Conservation (phyloP, 2,797 vertebrate genomes). For the Trichosurus vulpecula region DNA sequence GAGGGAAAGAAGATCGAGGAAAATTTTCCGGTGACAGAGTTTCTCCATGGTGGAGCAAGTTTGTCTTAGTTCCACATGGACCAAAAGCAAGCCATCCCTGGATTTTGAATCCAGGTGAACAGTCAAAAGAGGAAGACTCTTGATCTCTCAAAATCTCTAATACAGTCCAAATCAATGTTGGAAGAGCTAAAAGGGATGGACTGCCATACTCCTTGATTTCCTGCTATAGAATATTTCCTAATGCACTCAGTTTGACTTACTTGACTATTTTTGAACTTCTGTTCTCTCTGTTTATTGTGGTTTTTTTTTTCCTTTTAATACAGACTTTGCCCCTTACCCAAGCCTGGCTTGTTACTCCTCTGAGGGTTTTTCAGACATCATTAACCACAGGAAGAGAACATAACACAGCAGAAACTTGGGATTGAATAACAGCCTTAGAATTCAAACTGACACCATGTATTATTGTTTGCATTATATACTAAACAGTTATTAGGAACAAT, state of each 20-base stretch:
- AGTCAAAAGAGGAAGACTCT: neutral
- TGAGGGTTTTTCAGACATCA: slow-evolving; percentile 70
- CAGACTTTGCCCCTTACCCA: slow-evolving; percentile 59
- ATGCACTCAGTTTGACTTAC: neutral
- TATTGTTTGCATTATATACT: slow-evolving; percentile 70
- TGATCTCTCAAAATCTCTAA: neutral
- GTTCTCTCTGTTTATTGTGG: slow-evolving; percentile 59
- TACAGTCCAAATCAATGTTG: neutral
- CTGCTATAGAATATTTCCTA: neutral
- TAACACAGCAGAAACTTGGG: slow-evolving; percentile 72
- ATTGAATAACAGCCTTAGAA: slow-evolving; percentile 68
- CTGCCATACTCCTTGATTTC: slow-evolving; percentile 5
- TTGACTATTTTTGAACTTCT: slow-evolving; percentile 50
- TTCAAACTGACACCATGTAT: slow-evolving; percentile 67
- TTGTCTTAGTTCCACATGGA: slow-evolving; percentile 15
- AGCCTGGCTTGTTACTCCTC: slow-evolving; percentile 60
- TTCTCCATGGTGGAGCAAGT: slow-evolving; percentile 31
- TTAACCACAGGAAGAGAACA: slow-evolving; percentile 74
- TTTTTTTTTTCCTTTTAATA: slow-evolving; percentile 54
- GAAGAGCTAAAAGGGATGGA: neutral
- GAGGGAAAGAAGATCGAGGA: slow-evolving; percentile 11
- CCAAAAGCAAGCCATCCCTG: slow-evolving; percentile 23
- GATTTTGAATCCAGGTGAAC: slow-evolving; percentile 9
- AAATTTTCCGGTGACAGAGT: neutral
- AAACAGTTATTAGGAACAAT: slow-evolving; percentile 75